Evolutionary conservation across 2,797 vertebrate genomes (phyloP).

Genomic region (Amblyraja radiata): DNA sequence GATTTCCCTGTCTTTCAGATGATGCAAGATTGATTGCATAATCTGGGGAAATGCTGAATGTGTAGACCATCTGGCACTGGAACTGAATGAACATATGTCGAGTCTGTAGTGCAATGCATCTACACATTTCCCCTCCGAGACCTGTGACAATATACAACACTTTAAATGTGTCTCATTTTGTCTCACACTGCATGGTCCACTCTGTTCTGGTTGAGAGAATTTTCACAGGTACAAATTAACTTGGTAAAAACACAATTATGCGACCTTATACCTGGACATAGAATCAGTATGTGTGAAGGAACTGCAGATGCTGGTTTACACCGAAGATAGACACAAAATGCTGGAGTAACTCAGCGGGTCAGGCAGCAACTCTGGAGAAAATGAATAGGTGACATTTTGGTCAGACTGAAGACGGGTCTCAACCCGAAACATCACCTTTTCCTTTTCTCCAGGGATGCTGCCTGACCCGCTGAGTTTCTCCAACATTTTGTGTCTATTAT

Average conservation of each 20-base stretch:
- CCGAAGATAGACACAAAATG: too few relatives aligned
- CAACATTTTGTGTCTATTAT: too few relatives aligned
- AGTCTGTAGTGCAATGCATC: neutral
- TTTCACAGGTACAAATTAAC: constrained; percentile 17
- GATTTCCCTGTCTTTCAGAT: neutral
- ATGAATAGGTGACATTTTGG: too few relatives aligned
- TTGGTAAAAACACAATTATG: neutral
- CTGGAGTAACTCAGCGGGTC: too few relatives aligned
- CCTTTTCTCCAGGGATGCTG: too few relatives aligned
- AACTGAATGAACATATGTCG: neutral
- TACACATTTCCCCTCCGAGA: neutral
- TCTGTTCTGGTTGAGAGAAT: neutral
- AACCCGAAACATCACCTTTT: too few relatives aligned
- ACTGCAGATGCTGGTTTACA: too few relatives aligned
- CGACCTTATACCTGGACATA: neutral
- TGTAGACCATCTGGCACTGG: neutral
- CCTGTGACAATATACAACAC: neutral
- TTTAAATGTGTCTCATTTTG: neutral
- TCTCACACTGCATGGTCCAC: neutral
- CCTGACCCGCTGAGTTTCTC: too few relatives aligned
- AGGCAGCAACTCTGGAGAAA: too few relatives aligned
- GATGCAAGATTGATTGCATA: neutral
- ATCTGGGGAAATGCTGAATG: neutral
- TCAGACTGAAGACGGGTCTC: too few relatives aligned
- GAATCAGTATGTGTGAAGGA: too few relatives aligned